Percentiles rank a stretch among this genome's conserved stretches.
phyloP scores from a whole-genome alignment of 2,888 invertebrate genomes.

The Acrobasis consociella region DNA sequence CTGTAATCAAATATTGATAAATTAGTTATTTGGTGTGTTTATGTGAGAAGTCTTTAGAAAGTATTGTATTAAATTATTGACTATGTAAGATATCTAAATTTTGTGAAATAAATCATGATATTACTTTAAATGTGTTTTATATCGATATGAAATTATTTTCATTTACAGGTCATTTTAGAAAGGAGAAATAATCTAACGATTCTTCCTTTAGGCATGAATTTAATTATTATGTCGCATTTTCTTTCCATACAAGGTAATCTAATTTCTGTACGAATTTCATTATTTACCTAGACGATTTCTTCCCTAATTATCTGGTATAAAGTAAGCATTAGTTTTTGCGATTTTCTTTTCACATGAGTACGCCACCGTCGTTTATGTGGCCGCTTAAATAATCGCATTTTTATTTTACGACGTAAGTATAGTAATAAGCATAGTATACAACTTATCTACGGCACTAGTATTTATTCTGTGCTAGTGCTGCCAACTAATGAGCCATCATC shows the following conservation, averaged over 20 bases:
- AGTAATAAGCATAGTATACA: neutral
- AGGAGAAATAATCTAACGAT: too few relatives aligned
- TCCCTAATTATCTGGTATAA: too few relatives aligned
- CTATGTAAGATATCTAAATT: conserved; percentile 48
- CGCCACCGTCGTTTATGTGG: too few relatives aligned
- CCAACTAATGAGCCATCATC: neutral
- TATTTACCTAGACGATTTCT: too few relatives aligned
- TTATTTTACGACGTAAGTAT: neutral
- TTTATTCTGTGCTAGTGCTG: too few relatives aligned
- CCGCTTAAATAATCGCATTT: neutral
- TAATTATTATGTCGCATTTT: too few relatives aligned
- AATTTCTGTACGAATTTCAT: too few relatives aligned
- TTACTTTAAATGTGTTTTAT: conserved; percentile 5
- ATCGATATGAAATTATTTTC: neutral
- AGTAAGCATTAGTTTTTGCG: too few relatives aligned
- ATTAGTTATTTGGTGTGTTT: conserved; percentile 33
- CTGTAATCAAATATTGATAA: conserved; percentile 31
- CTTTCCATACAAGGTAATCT: too few relatives aligned
- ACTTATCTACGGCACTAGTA: neutral
- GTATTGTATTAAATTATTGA: conserved; percentile 36
- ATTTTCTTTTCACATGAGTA: too few relatives aligned
- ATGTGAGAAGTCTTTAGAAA: conserved; percentile 21
- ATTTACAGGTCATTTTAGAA: too few relatives aligned
- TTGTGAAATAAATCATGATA: conserved; percentile 53
- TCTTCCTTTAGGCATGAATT: too few relatives aligned